These are phyloP conservation scores for Galerucella pusilla DNA, from an alignment of 2,888 invertebrate genomes.

Conservation along the genomic window DNA sequence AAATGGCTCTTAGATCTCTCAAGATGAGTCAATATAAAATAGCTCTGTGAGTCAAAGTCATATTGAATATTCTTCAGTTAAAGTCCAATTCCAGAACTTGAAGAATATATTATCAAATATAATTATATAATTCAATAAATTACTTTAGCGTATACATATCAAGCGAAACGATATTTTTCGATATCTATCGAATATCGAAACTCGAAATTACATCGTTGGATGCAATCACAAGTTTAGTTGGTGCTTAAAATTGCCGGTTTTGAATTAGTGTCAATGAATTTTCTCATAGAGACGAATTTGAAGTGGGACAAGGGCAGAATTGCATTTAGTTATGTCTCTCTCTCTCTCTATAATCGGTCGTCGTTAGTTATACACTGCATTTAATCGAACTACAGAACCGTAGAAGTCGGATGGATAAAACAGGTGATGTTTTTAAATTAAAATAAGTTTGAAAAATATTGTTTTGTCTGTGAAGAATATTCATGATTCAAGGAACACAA, in stretches of 20 bases:
- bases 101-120: too few species aligned
- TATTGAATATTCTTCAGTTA: too few species aligned
- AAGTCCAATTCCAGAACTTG: too few species aligned
- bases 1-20: too few species aligned
- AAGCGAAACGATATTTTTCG: not conserved
- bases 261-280: conserved; percentile 59
- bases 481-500: too few species aligned
- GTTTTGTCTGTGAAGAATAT: too few species aligned
- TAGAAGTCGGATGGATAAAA: not conserved
- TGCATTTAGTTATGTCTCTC: conserved; percentile 34
- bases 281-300: conserved; percentile 55
- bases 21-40: too few species aligned
- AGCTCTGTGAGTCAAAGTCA: too few species aligned
- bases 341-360: not conserved
- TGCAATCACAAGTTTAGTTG: conserved; percentile 42
- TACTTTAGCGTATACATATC: not conserved
- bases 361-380: conserved; percentile 16
- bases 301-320: conserved; percentile 59
- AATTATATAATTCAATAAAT: not conserved
- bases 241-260: conserved; percentile 44
- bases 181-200: not conserved
- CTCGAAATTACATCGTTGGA: conserved; percentile 31
- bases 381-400: conserved; percentile 13
- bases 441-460: too few species aligned
- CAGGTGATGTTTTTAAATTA: not conserved